Percentiles rank a stretch among this genome's conserved stretches.
phyloP scores from a whole-genome alignment of 2,113 vertebrate genomes.

The Eubucco bourcierii region DNA sequence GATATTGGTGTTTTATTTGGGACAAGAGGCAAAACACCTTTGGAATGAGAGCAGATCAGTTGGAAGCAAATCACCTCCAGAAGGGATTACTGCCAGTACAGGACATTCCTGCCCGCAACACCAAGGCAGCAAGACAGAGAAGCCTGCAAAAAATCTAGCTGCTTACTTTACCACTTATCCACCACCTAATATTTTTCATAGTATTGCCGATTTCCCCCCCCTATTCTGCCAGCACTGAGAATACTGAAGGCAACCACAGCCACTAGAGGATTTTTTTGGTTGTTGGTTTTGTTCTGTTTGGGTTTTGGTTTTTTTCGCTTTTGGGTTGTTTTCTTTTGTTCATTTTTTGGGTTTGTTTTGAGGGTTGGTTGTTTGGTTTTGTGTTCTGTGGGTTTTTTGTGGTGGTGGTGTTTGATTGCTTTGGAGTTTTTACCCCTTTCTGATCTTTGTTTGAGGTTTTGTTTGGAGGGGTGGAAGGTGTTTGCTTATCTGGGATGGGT shows the following conservation, averaged over 20 bases:
- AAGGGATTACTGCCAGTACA: background rate
- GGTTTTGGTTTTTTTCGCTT: background rate
- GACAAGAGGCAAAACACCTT: background rate
- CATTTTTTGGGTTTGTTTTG: too few relatives aligned
- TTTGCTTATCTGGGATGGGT: too few relatives aligned
- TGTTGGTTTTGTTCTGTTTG: too few relatives aligned
- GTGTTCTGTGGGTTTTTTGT: too few relatives aligned
- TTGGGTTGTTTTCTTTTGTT: background rate
- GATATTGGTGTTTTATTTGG: background rate
- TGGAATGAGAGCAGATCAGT: background rate
- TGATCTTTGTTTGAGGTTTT: too few relatives aligned
- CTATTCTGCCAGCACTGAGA: background rate
- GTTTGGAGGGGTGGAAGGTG: too few relatives aligned
- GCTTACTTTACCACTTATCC: background rate
- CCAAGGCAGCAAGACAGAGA: background rate
- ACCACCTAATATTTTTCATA: background rate
- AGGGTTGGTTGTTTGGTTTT: too few relatives aligned
- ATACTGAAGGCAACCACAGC: background rate
- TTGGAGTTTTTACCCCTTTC: too few relatives aligned
- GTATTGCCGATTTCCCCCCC: background rate
- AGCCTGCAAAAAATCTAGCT: background rate
- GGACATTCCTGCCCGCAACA: background rate
- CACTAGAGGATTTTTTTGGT: too few relatives aligned
- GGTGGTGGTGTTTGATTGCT: too few relatives aligned
- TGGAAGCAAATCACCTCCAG: background rate